Percentiles rank a stretch among this genome's conserved stretches.
Conservation (phyloP, 2,888 invertebrate species). For the Drepanosiphum platanoidis region DNA sequence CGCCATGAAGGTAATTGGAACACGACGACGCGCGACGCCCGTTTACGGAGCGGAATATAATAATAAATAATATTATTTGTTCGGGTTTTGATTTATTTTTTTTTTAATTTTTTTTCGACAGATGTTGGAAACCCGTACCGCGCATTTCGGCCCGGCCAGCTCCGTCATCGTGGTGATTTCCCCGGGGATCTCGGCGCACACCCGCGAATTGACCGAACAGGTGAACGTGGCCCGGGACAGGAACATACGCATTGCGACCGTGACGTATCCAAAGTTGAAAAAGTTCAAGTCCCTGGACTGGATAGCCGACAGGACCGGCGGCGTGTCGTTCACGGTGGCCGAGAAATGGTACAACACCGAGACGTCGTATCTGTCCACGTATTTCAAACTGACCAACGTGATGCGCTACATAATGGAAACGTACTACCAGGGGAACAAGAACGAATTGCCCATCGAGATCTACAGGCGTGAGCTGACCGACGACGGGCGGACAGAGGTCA, state of each 20-base stretch:
- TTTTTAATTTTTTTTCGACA: conserved; percentile 64
- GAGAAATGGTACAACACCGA: conserved; percentile 71
- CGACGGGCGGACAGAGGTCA: conserved; percentile 69
- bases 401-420: conserved; percentile 69
- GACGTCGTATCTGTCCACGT: conserved; percentile 70
- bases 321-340: conserved; percentile 69
- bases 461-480: conserved; percentile 69
- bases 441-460: conserved; percentile 70
- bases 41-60: not conserved
- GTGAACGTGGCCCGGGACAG: conserved; percentile 68
- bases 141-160: conserved; percentile 69
- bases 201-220: conserved; percentile 67
- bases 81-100: conserved; percentile 1
- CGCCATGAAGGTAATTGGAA: conserved; percentile 65
- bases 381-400: conserved; percentile 70
- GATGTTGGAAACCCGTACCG: conserved; percentile 69
- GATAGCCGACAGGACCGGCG: conserved; percentile 69
- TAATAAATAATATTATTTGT: not conserved
- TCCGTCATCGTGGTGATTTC: conserved; percentile 72
- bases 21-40: not conserved
- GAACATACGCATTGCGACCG: conserved; percentile 70
- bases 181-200: conserved; percentile 69
- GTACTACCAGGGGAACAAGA: conserved; percentile 69
- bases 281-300: conserved; percentile 68
- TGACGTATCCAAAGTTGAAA: conserved; percentile 71